A percentile compares a stretch with the other conserved stretches of the same genome.
phyloP scores from a whole-genome alignment of 2,113 vertebrate species.

The Thunnus maccoyii region DNA sequence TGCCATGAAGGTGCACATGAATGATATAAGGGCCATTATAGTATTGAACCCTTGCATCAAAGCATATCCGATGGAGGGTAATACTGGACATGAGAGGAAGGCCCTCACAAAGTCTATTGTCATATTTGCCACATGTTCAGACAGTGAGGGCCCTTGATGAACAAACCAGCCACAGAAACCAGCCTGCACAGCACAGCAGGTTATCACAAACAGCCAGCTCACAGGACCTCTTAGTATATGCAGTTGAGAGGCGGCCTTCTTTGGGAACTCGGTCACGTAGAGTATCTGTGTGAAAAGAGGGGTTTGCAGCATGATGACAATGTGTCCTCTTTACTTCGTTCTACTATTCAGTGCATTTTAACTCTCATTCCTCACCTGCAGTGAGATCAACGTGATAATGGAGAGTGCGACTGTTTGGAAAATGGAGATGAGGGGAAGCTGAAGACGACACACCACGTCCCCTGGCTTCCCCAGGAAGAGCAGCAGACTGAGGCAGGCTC shows the following conservation, averaged over 20 bases:
- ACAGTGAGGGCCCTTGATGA: constrained; percentile 55
- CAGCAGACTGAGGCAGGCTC: constrained; percentile 81
- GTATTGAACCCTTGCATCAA: constrained; percentile 83
- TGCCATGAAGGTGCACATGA: constrained; percentile 93
- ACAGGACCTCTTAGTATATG: constrained; percentile 70
- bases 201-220: constrained; percentile 77
- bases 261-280: constrained; percentile 84
- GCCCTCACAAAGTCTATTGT: constrained; percentile 72
- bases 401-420: constrained; percentile 86
- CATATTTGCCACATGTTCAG: constrained; percentile 52
- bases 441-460: constrained; percentile 73
- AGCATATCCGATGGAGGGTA: constrained; percentile 80
- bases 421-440: constrained; percentile 82
- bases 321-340: background rate
- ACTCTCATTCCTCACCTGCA: constrained; percentile 79
- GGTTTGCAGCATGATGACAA: constrained; percentile 13
- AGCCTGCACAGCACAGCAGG: constrained; percentile 79
- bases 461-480: constrained; percentile 86
- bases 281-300: constrained; percentile 81
- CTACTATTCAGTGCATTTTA: background rate
- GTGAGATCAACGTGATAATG: constrained; percentile 83
- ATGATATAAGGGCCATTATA: constrained; percentile 82
- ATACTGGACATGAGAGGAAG: constrained; percentile 83
- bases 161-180: constrained; percentile 81
- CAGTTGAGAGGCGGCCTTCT: constrained; percentile 70